Evolutionary conservation across 2,113 vertebrate genomes (phyloP).

Genomic region (Azemiops feae): DNA sequence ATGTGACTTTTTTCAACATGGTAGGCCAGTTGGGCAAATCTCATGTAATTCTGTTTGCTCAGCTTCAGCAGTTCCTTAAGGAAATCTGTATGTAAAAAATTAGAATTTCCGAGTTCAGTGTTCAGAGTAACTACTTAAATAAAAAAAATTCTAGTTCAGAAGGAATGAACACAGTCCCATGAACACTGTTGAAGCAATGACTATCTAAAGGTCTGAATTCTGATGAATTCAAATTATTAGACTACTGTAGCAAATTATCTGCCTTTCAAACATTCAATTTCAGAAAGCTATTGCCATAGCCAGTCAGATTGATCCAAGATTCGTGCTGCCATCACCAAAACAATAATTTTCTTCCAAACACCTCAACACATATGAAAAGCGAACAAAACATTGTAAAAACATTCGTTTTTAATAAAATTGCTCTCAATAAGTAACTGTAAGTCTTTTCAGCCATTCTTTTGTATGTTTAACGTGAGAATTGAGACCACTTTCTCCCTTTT

Average conservation of each 20-base stretch:
- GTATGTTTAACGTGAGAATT: too few species aligned
- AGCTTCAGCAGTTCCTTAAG: not conserved
- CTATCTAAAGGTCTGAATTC: not conserved
- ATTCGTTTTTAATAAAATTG: not conserved
- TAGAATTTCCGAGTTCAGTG: not conserved
- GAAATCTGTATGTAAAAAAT: not conserved
- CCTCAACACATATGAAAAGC: not conserved
- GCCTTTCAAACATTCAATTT: not conserved
- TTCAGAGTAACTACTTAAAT: not conserved
- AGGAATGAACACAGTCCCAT: not conserved
- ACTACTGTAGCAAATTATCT: not conserved
- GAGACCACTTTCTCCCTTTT: too few species aligned
- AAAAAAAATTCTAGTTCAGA: not conserved
- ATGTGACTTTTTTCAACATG: not conserved
- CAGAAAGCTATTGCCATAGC: not conserved
- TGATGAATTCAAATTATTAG: not conserved
- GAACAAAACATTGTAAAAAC: not conserved
- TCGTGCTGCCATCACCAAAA: not conserved
- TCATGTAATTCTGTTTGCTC: not conserved
- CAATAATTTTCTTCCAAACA: not conserved
- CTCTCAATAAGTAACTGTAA: not conserved
- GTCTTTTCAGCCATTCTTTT: rapidly evolving
- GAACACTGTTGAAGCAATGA: not conserved
- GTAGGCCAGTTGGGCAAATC: not conserved
- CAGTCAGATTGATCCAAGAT: not conserved